Percentiles rank a stretch among this genome's conserved stretches.
phyloP scores from a whole-genome alignment of 2,797 vertebrate genomes.

The Brachyalestes nurse region DNA sequence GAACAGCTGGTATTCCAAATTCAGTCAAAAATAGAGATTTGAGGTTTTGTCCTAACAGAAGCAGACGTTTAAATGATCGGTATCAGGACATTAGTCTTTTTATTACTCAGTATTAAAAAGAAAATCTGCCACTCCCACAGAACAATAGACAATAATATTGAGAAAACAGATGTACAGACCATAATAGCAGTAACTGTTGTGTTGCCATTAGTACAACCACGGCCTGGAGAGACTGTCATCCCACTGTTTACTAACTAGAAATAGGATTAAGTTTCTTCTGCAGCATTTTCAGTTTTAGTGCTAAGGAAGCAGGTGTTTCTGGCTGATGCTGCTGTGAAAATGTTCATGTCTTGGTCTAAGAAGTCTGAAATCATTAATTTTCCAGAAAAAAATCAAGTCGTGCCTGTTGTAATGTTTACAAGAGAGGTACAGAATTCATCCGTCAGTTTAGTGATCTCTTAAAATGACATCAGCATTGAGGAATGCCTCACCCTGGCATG shows the following conservation, averaged over 20 bases:
- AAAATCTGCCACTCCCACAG: too few relatives aligned
- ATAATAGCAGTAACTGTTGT: too few relatives aligned
- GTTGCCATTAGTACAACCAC: too few relatives aligned
- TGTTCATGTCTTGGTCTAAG: background rate
- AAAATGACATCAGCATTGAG: conserved; percentile 17
- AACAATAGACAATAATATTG: too few relatives aligned
- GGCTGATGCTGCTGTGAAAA: background rate
- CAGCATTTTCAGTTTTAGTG: background rate
- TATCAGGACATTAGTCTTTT: too few relatives aligned
- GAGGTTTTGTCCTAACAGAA: too few relatives aligned
- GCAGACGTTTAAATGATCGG: too few relatives aligned
- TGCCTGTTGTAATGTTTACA: background rate
- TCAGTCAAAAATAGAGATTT: too few relatives aligned
- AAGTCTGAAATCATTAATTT: too few relatives aligned
- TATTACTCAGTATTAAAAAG: too few relatives aligned
- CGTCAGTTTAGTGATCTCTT: background rate
- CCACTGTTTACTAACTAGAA: background rate
- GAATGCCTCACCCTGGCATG: conserved; percentile 12
- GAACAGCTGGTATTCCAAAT: too few relatives aligned
- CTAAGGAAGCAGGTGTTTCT: background rate
- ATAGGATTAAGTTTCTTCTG: background rate
- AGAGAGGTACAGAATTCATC: conserved; percentile 12
- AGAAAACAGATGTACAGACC: too few relatives aligned
- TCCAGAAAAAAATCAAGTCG: background rate
- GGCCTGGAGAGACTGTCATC: background rate